Conservation (phyloP, 2,113 vertebrate genomes). For the Zeus faber region DNA sequence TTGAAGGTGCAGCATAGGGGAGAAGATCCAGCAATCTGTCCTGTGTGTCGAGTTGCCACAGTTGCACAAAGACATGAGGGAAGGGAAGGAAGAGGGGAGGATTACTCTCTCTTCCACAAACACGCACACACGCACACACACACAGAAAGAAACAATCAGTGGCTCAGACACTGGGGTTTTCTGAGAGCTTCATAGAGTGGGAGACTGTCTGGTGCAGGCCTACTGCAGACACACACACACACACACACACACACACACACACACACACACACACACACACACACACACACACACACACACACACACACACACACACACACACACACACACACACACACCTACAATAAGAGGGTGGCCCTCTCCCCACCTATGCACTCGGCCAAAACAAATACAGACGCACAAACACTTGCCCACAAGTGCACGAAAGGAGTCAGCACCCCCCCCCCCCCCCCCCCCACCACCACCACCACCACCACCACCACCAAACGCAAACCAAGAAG, state of each 20-base stretch:
- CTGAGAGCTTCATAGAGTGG: slow-evolving; percentile 3
- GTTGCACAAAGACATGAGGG: not conserved
- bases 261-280: not conserved
- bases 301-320: not conserved
- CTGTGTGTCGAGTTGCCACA: not conserved
- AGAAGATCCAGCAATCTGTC: not conserved
- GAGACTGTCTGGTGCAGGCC: not conserved
- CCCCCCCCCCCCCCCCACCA: too few relatives aligned
- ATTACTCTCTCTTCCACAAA: too few relatives aligned
- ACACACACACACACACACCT: slow-evolving; percentile 7
- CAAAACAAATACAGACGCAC: not conserved
- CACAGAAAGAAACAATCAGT: not conserved
- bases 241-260: not conserved
- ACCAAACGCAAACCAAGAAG: too few relatives aligned
- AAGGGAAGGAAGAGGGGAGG: not conserved
- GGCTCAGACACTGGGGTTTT: slow-evolving; percentile 5
- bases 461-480: too few relatives aligned
- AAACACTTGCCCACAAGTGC: not conserved
- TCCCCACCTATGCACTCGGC: not conserved
- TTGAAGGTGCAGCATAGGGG: too few relatives aligned
- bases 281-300: slow-evolving; percentile 2
- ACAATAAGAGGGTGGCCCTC: too few relatives aligned
- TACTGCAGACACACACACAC: not conserved
- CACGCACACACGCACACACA: not conserved
- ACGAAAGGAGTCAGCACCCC: too few relatives aligned